A percentile compares a stretch with the other conserved stretches of the same genome.
Evolutionary conservation across 2,888 invertebrate genomes (phyloP).

Genomic region (Acleris emargana): DNA sequence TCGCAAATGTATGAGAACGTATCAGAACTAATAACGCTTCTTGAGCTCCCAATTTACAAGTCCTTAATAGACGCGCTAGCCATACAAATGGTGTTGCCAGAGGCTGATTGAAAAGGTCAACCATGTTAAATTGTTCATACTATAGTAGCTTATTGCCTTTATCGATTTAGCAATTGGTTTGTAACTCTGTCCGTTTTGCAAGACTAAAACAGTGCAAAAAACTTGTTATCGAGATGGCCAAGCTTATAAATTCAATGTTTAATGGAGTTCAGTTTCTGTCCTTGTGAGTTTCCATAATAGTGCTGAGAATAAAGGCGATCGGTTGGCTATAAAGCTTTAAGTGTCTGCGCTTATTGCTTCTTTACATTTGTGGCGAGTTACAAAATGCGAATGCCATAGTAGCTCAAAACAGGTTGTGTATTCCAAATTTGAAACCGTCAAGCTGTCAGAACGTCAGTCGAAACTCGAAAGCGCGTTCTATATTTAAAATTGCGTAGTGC

Average conservation of each 20-base stretch:
- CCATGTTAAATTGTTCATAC: constrained; percentile 22
- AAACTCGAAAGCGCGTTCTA: constrained; percentile 52
- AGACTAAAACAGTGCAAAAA: not conserved
- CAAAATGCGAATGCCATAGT: constrained; percentile 20
- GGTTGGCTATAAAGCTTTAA: not conserved
- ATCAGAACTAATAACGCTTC: not conserved
- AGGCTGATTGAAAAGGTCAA: constrained; percentile 33
- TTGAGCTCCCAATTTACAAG: constrained; percentile 23
- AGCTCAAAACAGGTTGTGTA: constrained; percentile 32
- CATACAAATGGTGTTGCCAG: constrained; percentile 9
- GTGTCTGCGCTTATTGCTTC: not conserved
- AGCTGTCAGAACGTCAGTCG: constrained; percentile 58
- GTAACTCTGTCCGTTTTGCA: constrained; percentile 2
- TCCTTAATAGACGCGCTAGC: constrained; percentile 15
- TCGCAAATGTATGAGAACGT: not conserved
- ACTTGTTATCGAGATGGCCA: not conserved
- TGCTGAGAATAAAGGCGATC: not conserved
- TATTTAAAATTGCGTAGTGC: constrained; percentile 62
- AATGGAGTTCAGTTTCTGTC: not conserved
- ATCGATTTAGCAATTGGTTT: constrained; percentile 31
- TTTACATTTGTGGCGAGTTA: constrained; percentile 17
- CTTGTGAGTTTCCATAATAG: constrained; percentile 7
- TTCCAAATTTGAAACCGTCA: constrained; percentile 57
- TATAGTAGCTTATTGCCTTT: constrained; percentile 8
- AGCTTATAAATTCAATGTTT: constrained; percentile 1